phyloP scores from a whole-genome alignment of 1,140 invertebrate genomes.

The Heliothis virescens region DNA sequence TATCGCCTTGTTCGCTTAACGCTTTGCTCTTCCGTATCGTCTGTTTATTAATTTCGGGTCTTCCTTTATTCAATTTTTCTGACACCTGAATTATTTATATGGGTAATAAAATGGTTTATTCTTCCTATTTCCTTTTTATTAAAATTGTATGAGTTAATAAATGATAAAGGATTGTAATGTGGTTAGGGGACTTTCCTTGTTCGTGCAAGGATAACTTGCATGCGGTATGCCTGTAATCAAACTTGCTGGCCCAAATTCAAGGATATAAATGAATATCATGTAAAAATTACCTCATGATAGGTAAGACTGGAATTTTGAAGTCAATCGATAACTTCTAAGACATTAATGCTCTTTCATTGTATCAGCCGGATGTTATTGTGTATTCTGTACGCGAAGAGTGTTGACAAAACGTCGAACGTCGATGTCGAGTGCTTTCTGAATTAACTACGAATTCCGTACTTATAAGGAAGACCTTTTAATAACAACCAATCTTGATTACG shows the following conservation, averaged over 20 bases:
- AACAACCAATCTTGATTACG: not conserved
- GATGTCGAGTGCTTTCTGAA: slow-evolving; percentile 35
- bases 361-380: slow-evolving; percentile 58
- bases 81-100: slow-evolving; percentile 5
- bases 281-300: not conserved
- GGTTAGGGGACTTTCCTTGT: not conserved
- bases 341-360: slow-evolving; percentile 53
- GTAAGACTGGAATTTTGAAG: slow-evolving; percentile 25
- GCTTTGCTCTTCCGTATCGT: slow-evolving; percentile 39
- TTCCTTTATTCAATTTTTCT: not conserved
- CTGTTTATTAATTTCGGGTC: slow-evolving; percentile 18
- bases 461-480: slow-evolving; percentile 45
- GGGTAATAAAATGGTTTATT: not conserved
- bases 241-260: too few relatives aligned
- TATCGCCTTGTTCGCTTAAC: slow-evolving; percentile 32
- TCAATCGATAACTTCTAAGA: slow-evolving; percentile 29
- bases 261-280: not conserved
- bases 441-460: slow-evolving; percentile 34
- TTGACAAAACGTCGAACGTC: slow-evolving; percentile 59
- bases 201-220: not conserved
- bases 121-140: too few relatives aligned
- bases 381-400: slow-evolving; percentile 53
- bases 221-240: not conserved
- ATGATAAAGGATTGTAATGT: not conserved
- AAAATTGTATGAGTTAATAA: not conserved